Base-by-base conservation (phyloP, 2,797 vertebrate species). In the Etheostoma nigrum region DNA sequence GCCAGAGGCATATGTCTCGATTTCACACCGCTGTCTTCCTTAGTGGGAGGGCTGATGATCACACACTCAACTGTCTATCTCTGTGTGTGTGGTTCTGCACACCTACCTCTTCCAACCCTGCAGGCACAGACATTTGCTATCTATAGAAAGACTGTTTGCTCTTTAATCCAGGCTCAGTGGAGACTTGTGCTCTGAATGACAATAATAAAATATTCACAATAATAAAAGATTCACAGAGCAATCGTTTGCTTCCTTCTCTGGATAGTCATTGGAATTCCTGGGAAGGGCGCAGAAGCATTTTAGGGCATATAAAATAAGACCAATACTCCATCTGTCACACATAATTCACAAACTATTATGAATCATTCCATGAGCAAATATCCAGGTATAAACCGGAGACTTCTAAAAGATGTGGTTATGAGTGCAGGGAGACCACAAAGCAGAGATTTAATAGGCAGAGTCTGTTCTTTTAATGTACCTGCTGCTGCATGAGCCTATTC, bases 11-110 rank as follows among this genome's bases (percentile, higher is more conserved):
- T 53, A 15, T 62, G 76, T 80, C 33, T 85, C 67, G 73, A 44
- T 78, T 89, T 81, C 79, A 59, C 81, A 81, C 61, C 49, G 15
- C 47, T 33, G 64, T 85, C 76, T 80, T 65, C 72, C 80, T 75
- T 72, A 58, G 85, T 74, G 62, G 83, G 86, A 74, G 61, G 61
- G 69, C 86, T 60, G 79, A 82, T 86, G 78, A 88, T 90, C 75
- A 67, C 86, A 87, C 30, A 77, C 82, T 71, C 74, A 54, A 60
- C 74, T 59, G 57, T 81, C 83, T 85, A 40, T 81, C 55, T 67
- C 30, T 5, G 30, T 30, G 64, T 64, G 44, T 21, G 52, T 78
- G 84, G 82, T 72, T 81, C 61, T 67, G 67, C 82, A 83, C 87
- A 84, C 83, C 82, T 75, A 55, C 74, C 63, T 23, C 78, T 64